Conservation (phyloP, 2,797 vertebrate species). For the Muscicapa comitata region DNA sequence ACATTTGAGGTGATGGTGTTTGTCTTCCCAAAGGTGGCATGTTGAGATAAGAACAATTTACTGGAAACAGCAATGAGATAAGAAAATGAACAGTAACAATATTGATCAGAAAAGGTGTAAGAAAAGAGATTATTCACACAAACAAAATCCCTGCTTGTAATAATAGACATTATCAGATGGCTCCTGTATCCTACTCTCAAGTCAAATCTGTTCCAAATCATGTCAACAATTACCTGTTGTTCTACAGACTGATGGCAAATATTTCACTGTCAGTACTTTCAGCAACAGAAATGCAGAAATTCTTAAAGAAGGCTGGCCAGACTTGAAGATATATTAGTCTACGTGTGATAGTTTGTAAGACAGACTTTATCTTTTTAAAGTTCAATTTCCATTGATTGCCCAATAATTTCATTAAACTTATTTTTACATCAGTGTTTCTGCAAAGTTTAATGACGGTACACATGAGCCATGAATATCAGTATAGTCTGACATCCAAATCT, state of each 20-base stretch:
- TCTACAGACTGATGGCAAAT: background rate
- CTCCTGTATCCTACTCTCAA: background rate
- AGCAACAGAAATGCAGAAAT: background rate
- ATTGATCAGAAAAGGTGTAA: background rate
- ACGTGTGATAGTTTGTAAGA: background rate
- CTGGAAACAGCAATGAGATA: background rate
- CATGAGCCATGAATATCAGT: accelerated
- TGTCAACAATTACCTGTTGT: background rate
- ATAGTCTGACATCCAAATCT: background rate
- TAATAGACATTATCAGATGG: background rate
- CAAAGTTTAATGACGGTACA: background rate
- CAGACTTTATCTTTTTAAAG: background rate
- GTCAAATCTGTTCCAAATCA: background rate
- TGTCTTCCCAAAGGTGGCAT: background rate
- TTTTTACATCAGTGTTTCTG: background rate
- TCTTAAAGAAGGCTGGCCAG: background rate
- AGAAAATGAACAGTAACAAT: background rate
- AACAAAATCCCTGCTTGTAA: background rate
- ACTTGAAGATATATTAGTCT: background rate
- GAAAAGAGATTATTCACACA: background rate
- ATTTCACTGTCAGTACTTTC: background rate
- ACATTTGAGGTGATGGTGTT: accelerated
- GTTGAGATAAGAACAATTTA: background rate
- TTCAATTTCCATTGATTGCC: background rate
- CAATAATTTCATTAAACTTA: background rate